Evolutionary conservation across 2,888 invertebrate genomes (phyloP), one percentile per base, ranked within the genome.

Genomic region (Ceraclea dissimilis): DNA sequence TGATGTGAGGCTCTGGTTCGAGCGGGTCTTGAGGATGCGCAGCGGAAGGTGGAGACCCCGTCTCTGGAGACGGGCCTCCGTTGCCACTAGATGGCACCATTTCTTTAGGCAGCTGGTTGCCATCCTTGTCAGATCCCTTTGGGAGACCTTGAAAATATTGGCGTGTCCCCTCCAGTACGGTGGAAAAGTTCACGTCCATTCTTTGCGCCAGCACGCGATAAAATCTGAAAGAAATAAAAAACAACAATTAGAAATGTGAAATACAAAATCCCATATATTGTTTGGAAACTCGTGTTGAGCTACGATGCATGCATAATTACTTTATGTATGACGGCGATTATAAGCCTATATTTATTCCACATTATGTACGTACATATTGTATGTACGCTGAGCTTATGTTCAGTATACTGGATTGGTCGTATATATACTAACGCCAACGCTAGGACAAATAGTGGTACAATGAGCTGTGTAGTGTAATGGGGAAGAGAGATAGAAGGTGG

Each of bases 61-160:
- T 48, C 63, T 56, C 33, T 71, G 72, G 67, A 63, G 58, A 39
- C 71, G 72, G 67, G 70, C 65, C 64, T 71, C 67, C 64, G 73
- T 69, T 62, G 65, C 43, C 66, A 63, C 11, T 63, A 65, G 64
- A 52, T 62, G 64, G 58, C 39, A 13, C 39, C 16, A 5, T 39
- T 5, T 39, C 39, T 16, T 39, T 13, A 22, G 34, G 26, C 31
- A 17, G 22, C 65, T 77, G 74, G 63, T 87, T n/a, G 67, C 65
- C 65, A 63, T 66, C 64, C 63, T 66, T 65, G 56, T 76, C 76
- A 67, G 79, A 80, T 57, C 78, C 77, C 65, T 77, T 75, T 63
- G 88, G 88, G 70, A 88, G 76, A 70, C 88, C 88, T 81, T 88
- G 85, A 74, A 88, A 88, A 76, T 86, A 88, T 79, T 87, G 87